Base-by-base conservation (phyloP, 1,140 invertebrate species). In the Sminthurides bifidus region DNA sequence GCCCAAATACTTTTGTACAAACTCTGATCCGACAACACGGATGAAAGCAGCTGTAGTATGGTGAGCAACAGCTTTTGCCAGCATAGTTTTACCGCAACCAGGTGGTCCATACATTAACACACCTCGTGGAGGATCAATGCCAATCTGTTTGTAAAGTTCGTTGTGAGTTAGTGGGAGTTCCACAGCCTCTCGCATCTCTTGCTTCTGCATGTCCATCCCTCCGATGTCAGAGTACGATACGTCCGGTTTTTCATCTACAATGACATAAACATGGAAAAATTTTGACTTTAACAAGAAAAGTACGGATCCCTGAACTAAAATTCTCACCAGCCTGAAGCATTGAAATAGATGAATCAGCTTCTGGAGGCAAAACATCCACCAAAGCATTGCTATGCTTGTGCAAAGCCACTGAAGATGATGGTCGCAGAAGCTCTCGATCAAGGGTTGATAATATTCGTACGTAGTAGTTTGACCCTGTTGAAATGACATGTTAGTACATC, bases 121-220 rank as follows among this genome's bases (percentile, higher is more conserved):
- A 66, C 95, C 95, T 54, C 94, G 76, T 0, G 96, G 96, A 14
- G 96, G 95, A 69, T 92, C 89, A 70, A 92, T 93, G 71, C 91
- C 78, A 71, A 98, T 98, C 74, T 98, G 95, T 72, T 98, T 90
- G 71, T 98, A 98, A n/a, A 98, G 74, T 73, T 98, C 94, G 69
- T 96, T 96, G 71, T 98, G 94, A 43, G 94, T 98, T 1, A 99
- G 73, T 3, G 96, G 95, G 53, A 99, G 72, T 71, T 99, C 95
- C 0, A 99, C 95, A 44, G 95, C 95, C 76, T 99, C 96, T 48
- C 94, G 75, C 57, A 99, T 97, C 74, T 99, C 95, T 71, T 98
- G 95, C 66, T 98, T 98, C 71, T 98, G 95, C 77, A 97, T 96
- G 69, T 99, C 94, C 84, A 98, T 91, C 38, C 96, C 96, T 73